phyloP scores from a whole-genome alignment of 1,140 invertebrate genomes.

The Carposina sasakii region DNA sequence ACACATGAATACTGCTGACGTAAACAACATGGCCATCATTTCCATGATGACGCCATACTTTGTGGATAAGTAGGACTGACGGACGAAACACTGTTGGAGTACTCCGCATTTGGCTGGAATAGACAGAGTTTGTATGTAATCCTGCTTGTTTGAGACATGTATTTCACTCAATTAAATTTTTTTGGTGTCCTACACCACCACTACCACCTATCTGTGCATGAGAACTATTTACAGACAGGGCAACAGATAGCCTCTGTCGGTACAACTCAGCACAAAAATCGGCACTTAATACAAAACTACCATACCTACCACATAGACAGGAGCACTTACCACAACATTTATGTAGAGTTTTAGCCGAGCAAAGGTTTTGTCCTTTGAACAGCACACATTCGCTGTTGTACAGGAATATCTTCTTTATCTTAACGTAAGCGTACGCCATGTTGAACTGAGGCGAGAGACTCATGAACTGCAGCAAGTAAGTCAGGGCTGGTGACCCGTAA shows the following conservation, averaged over 20 bases:
- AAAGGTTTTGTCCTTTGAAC: constrained; percentile 40
- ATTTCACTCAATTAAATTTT: too few relatives aligned
- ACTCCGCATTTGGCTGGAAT: constrained; percentile 54
- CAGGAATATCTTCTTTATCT: constrained; percentile 49
- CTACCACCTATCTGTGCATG: too few relatives aligned
- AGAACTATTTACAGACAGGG: too few relatives aligned
- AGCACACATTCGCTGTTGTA: constrained; percentile 56
- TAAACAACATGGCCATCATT: constrained; percentile 33
- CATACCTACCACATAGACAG: too few relatives aligned
- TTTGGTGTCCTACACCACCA: too few relatives aligned
- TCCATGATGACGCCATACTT: constrained; percentile 34
- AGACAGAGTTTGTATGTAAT: too few relatives aligned
- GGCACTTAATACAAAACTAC: too few relatives aligned
- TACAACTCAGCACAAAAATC: too few relatives aligned
- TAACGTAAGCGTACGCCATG: constrained; percentile 46
- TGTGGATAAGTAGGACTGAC: constrained; percentile 29
- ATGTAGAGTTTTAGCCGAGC: constrained; percentile 39
- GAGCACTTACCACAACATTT: constrained; percentile 55
- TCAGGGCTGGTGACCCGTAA: constrained; percentile 33
- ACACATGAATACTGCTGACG: constrained; percentile 26
- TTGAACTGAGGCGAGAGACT: constrained; percentile 53
- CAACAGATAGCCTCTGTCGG: too few relatives aligned
- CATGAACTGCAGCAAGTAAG: constrained; percentile 38
- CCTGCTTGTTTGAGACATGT: too few relatives aligned
- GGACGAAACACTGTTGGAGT: constrained; percentile 45